A percentile compares a stretch with the other conserved stretches of the same genome.
These are phyloP conservation scores for Ranitomeya variabilis DNA, from an alignment of 2,113 vertebrate genomes.

Conservation along the genomic window DNA sequence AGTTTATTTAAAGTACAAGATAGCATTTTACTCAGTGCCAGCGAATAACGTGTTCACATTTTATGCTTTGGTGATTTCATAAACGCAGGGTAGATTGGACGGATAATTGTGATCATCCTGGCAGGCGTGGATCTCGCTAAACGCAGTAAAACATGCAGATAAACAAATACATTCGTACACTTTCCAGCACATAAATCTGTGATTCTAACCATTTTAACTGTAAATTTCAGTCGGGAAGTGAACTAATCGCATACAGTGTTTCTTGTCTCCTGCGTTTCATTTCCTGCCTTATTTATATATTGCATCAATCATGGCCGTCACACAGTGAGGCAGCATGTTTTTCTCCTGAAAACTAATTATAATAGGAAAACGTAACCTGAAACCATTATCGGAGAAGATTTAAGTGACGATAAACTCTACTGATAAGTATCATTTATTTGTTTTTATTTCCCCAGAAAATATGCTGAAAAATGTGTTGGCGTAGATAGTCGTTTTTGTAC, in stretches of 20 bases:
- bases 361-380: conserved; percentile 1
- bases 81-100: neutral
- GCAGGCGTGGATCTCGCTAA: conserved; percentile 13
- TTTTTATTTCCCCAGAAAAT: neutral
- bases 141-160: neutral
- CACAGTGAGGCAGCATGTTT: conserved; percentile 11
- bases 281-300: conserved; percentile 39
- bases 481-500: neutral
- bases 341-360: conserved; percentile 21
- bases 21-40: conserved; percentile 8
- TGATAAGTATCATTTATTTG: conserved; percentile 12
- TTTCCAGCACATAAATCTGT: conserved; percentile 19
- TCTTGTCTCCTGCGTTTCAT: conserved; percentile 3
- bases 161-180: neutral
- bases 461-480: neutral
- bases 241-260: neutral
- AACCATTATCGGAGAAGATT: neutral
- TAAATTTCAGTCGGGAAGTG: neutral
- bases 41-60: conserved; percentile 18
- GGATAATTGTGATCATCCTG: neutral
- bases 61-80: conserved; percentile 25
- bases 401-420: neutral
- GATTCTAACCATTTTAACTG: neutral
- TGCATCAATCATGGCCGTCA: conserved; percentile 30
- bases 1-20: conserved; percentile 5